Evolutionary conservation across 64 coral and sea anemone genomes (phyloP), one percentile per base, ranked within the genome.

Genomic region (Dendrophyllia cribrosa): DNA sequence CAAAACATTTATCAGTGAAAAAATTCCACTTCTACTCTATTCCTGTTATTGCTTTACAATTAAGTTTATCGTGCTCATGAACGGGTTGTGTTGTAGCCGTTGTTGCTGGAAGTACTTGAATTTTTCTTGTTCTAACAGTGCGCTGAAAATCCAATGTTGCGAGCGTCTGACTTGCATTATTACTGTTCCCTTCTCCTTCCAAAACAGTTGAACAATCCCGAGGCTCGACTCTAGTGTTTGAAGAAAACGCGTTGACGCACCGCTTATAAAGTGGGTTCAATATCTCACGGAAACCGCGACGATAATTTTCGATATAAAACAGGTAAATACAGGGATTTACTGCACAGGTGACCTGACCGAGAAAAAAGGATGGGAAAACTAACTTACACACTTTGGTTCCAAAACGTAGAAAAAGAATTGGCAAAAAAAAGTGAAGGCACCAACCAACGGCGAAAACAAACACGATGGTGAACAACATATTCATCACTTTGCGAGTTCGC

Each of bases 361-460:
- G 64, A 43, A 93, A 93, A 47, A 93, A 87, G 0, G 53, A 34
- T 16, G 61, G 59, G 45, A 77, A 93, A 7, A 58, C 56, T 50
- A 93, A 51, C 17, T 55, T 25, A 24, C 91, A 93, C 43, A 77
- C 75, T 26, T 74, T 79, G 68, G 20, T 49, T 60, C 71, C 51
- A 23, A 64, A 74, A 25, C 71, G 59, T 5, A 23, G 11, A 13
- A 51, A 23, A 3, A 91, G 68, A 14, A 91, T 47, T 45, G 91
- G 91, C 7, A 77, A 24, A 50, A 83, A 93, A 17, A 93, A 93
- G 48, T 93, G 74, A 11, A 93, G 65, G 23, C 83, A 93, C 91
- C 91, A 93, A 43, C 82, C 47, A 7, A 93, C 19, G 7, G 91
- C 61, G 20, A 93, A 93, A 61, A 50, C 74, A 19, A 87, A 78